These are phyloP conservation scores for Oryzias melastigma DNA, from an alignment of 2,113 vertebrate genomes.

Conservation along the genomic window DNA sequence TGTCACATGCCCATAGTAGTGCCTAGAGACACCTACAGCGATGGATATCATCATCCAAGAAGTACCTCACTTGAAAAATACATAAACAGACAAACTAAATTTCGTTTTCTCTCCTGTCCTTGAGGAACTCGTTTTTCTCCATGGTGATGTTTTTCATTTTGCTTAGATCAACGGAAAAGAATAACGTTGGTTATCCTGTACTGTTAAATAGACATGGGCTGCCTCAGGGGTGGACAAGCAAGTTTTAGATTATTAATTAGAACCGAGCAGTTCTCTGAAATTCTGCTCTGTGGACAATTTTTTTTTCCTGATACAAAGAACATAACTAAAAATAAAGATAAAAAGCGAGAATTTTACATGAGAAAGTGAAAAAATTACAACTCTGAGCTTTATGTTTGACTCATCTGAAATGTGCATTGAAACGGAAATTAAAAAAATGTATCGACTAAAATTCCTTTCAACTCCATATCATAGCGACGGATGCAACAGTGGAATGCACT, in stretches of 20 bases:
- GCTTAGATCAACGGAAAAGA: constrained; percentile 70
- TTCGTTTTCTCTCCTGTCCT: constrained; percentile 9
- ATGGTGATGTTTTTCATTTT: constrained; percentile 31
- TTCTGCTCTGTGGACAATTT: constrained; percentile 31
- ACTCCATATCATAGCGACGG: background rate
- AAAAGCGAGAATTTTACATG: constrained; percentile 28
- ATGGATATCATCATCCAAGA: background rate
- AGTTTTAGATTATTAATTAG: constrained; percentile 76
- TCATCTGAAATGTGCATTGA: constrained; percentile 1
- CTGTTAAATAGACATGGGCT: constrained; percentile 58
- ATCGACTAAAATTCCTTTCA: background rate
- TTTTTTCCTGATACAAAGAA: constrained; percentile 17
- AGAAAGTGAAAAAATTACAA: constrained; percentile 4
- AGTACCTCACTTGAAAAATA: background rate
- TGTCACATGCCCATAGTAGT: too few species aligned
- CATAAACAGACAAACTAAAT: background rate
- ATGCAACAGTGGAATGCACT: background rate
- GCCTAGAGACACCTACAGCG: too few species aligned
- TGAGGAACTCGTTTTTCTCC: constrained; percentile 35
- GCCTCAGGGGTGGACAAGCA: constrained; percentile 58
- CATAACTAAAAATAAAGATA: constrained; percentile 31
- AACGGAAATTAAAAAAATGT: background rate
- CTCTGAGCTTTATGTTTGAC: constrained; percentile 4
- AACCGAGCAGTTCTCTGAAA: constrained; percentile 55
- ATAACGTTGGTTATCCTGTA: constrained; percentile 57